Evolutionary conservation across 92 coral and sea anemone species (phyloP), one percentile per base, ranked within the genome.

Genomic region (Phenganax subtilis): DNA sequence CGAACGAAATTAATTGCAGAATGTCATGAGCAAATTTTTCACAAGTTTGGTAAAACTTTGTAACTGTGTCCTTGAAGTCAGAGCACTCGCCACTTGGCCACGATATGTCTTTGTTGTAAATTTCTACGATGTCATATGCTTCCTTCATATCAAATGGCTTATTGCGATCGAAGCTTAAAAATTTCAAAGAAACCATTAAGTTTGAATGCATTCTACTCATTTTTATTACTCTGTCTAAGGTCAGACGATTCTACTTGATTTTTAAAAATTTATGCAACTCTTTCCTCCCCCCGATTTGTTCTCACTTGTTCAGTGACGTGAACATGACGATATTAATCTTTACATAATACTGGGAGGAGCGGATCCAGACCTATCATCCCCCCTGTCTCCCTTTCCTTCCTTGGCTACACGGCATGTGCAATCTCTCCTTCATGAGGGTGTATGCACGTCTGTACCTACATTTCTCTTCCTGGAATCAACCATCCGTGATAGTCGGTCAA

Each of bases 71-170:
- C 54, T 85, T 84, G 76, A 92, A 89, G 20, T 80, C 86, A 57
- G 97, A 89, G 37, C 81, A 88, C 51, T 77, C 83, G 51, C 81
- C 66, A 27, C 83, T 70, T 27, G 97, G 97, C 97, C 97, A 92
- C 9, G 80, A 85, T 88, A 81, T 60, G 59, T 86, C 85, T 55
- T 92, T 80, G 76, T 81, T 76, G 10, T 81, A 55, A 54, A 84
- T 86, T 60, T 83, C 85, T 44, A 85, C 80, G 58, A 89, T 80
- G 69, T 93, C 88, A 71, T 85, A 93, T 3, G 96, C 96, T 82
- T 93, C 97, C 73, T 93, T 93, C 14, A 93, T 77, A 80, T 93
- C 97, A n/a, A 88, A 91, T 17, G 96, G 96, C 44, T 92, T 81
- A 29, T 82, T 84, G 59, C 96, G 96, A 75, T 93, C 90, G 29